These are phyloP conservation scores for Coturnix japonica DNA, from an alignment of 2,113 vertebrate genomes.

Conservation along the genomic window DNA sequence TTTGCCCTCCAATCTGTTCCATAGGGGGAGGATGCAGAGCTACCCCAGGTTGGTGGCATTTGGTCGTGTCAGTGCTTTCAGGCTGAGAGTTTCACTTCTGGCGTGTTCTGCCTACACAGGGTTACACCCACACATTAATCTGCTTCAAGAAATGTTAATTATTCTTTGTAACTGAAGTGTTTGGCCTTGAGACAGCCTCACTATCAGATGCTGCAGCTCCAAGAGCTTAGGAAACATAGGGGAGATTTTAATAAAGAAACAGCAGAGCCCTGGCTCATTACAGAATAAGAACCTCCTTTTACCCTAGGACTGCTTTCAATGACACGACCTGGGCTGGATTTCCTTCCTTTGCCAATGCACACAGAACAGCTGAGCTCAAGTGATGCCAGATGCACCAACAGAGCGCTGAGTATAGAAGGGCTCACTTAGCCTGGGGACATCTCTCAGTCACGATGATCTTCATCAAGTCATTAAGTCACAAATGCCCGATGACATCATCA, in stretches of 20 bases:
- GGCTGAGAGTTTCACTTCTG: background rate
- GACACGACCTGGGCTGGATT: background rate
- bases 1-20: fast-evolving
- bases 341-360: slow-evolving; percentile 5
- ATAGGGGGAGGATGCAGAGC: background rate
- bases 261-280: background rate
- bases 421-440: background rate
- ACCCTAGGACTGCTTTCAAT: background rate
- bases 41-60: fast-evolving
- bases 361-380: background rate
- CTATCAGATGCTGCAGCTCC: background rate
- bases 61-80: background rate
- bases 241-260: background rate
- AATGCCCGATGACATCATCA: background rate
- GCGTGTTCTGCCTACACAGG: fast-evolving
- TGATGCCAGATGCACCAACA: background rate
- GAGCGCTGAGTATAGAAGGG: background rate
- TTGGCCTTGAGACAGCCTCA: background rate
- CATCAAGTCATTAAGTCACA: background rate
- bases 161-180: background rate
- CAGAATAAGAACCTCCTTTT: background rate
- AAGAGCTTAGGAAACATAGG: background rate
- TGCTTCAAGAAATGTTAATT: background rate
- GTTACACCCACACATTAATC: background rate
- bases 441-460: background rate